Base-by-base conservation (phyloP, 2,888 invertebrate genomes). In the Gymnosoma rotundatum region DNA sequence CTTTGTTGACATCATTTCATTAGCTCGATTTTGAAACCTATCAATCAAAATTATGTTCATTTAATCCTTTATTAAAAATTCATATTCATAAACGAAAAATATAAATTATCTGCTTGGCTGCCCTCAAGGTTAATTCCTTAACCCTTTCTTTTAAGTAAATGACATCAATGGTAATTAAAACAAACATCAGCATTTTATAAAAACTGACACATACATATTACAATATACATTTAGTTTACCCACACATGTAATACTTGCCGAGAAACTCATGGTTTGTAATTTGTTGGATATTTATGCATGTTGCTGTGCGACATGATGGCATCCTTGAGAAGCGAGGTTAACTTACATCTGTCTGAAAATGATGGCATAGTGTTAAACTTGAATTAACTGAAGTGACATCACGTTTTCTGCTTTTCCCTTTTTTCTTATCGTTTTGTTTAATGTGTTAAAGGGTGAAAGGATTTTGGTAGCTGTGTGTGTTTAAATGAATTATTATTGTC, bases 351-450 rank as follows among this genome's bases (percentile, higher is more conserved):
- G 76, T 54, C 12, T 0, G 3, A 42, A n/a, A 54, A 14, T 58
- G n/a, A 21, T 45, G 12, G 32, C 56, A 32, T 14, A 54, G 20
- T 61, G 42, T 16, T 52, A 10, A 67, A 56, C 21, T 48, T 48
- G 48, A 70, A 70, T 78, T 63, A 70, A 70, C 78, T 56, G 20
- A n/a, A 78, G 61, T 69, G 32, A 36, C 21, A 78, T 21, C 36
- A 69, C 32, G 70, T 70, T 56, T 69, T 61, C n/a, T 21, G 0
- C 1, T 42, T 42, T 45, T 14, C 18, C 42, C 45, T 14, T 70
- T 32, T 21, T 60, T 60, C 0, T 7, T 18, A 12, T 12, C 12
- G 4, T 12, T 42, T 12, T 3, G 12, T 42, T 42, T 42, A 12
- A 42, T 42, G 12, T 12, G 3, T 42, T 4, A 2, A 12, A 6